These are phyloP conservation scores for Rhamnusium bicolor DNA, from an alignment of 2,888 invertebrate genomes.

Conservation along the genomic window DNA sequence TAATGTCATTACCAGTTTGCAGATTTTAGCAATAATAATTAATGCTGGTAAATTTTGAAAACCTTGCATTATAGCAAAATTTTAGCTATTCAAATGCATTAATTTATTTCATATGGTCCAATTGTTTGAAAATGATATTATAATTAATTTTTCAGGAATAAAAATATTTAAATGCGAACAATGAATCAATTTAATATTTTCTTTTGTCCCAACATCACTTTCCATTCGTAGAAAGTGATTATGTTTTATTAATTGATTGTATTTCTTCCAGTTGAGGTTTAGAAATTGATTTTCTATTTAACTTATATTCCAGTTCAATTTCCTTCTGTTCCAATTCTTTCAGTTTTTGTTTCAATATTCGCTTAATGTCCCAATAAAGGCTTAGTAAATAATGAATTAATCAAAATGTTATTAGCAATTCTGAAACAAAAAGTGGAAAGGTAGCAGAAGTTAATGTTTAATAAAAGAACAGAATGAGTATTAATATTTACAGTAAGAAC, in stretches of 20 bases:
- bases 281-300: not conserved
- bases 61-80: slow-evolving; percentile 4
- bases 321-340: not conserved
- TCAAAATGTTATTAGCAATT: not conserved
- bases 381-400: not conserved
- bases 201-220: not conserved
- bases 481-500: too few relatives aligned
- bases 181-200: not conserved
- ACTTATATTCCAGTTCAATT: not conserved
- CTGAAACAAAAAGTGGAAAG: not conserved
- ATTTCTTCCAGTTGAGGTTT: not conserved
- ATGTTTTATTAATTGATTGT: not conserved
- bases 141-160: not conserved
- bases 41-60: not conserved
- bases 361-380: not conserved
- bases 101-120: not conserved
- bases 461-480: not conserved
- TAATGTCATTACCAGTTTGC: not conserved
- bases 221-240: not conserved
- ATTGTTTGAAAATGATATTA: not conserved
- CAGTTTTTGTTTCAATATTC: not conserved
- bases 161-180: not conserved
- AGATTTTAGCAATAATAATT: not conserved
- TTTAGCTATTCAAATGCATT: not conserved
- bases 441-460: not conserved